These are phyloP conservation scores for Pocillopora verrucosa DNA, from an alignment of 64 coral and sea anemone species.

Conservation along the genomic window DNA sequence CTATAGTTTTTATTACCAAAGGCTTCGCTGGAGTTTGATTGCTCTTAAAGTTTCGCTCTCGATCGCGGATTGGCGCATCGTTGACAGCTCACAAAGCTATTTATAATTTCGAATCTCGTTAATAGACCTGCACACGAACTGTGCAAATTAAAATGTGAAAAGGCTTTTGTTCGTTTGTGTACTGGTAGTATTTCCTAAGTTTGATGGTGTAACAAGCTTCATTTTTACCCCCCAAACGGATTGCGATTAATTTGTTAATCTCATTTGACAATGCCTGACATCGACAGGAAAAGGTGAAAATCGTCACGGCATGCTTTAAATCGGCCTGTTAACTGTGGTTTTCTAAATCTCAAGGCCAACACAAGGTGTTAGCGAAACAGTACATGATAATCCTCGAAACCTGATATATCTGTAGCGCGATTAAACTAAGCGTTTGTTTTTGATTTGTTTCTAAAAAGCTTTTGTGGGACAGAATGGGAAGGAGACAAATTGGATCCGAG, in stretches of 20 bases:
- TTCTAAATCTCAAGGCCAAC: constrained; percentile 53
- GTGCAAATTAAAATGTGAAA: constrained; percentile 5
- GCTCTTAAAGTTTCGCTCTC: neutral
- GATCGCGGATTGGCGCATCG: neutral
- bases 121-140: neutral
- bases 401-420: constrained; percentile 40
- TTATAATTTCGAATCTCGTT: neutral
- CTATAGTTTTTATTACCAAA: constrained; percentile 29
- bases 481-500: constrained; percentile 64
- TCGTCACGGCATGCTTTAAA: neutral
- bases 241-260: neutral
- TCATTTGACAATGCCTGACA: constrained; percentile 11
- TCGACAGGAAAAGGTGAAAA: constrained; percentile 4
- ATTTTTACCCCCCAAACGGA: constrained; percentile 30
- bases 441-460: constrained; percentile 48
- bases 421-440: constrained; percentile 38
- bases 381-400: constrained; percentile 52
- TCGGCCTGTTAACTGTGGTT: neutral
- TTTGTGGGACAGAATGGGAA: constrained; percentile 14
- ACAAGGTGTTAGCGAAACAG: constrained; percentile 47
- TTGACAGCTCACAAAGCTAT: neutral
- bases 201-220: constrained; percentile 13
- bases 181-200: constrained; percentile 19
- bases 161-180: constrained; percentile 1
- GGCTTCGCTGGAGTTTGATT: neutral